Percentiles rank a stretch among this genome's conserved stretches.
phyloP scores from a whole-genome alignment of 2,888 invertebrate genomes.

The Acleris emargana region DNA sequence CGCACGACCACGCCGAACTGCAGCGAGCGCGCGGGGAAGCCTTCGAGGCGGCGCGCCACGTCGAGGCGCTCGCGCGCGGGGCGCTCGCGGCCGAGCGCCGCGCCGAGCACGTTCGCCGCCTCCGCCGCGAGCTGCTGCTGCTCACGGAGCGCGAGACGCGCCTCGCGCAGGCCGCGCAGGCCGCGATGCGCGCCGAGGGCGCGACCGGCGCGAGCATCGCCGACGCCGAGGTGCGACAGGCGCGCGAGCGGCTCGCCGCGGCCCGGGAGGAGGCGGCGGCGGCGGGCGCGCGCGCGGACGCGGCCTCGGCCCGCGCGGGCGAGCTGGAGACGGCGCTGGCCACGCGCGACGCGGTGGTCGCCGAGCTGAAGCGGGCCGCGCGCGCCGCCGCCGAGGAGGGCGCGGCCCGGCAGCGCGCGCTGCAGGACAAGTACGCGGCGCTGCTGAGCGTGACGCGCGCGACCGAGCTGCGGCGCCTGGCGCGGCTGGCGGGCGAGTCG shows the following conservation, averaged over 20 bases:
- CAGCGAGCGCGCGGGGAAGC: conserved; percentile 45
- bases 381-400: conserved; percentile 84
- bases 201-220: conserved; percentile 75
- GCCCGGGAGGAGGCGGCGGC: conserved; percentile 63
- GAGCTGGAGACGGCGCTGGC: conserved; percentile 78
- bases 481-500: conserved; percentile 67
- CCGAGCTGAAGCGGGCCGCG: conserved; percentile 75
- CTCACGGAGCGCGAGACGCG: conserved; percentile 71
- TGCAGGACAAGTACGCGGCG: conserved; percentile 84
- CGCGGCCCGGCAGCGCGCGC: conserved; percentile 81
- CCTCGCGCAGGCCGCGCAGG: conserved; percentile 75
- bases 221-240: conserved; percentile 42
- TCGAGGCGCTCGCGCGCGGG: conserved; percentile 40
- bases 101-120: conserved; percentile 64
- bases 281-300: conserved; percentile 67
- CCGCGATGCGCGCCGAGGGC: conserved; percentile 77
- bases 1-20: conserved; percentile 46
- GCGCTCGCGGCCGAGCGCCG: conserved; percentile 51
- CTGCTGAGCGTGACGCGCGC: conserved; percentile 83
- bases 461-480: conserved; percentile 80
- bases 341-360: conserved; percentile 70
- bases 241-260: conserved; percentile 43
- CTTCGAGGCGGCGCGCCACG: conserved; percentile 45
- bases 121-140: conserved; percentile 53
- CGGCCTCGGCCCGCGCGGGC: conserved; percentile 63